Evolutionary conservation across 2,888 invertebrate species (phyloP).

Genomic region (Eupelmus urozonus): DNA sequence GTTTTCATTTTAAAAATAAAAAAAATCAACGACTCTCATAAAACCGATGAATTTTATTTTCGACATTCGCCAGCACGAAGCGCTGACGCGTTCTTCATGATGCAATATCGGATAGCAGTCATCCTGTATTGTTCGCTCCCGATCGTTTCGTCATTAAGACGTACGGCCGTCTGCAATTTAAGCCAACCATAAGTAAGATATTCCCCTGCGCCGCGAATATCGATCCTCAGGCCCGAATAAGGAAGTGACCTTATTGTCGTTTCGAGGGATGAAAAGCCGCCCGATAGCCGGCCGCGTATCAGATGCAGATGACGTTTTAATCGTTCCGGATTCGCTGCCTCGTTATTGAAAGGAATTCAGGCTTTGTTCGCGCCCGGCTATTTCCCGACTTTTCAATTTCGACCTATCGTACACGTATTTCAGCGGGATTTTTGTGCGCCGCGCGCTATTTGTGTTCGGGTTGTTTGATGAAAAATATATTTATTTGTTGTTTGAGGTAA

Average conservation of each 20-base stretch:
- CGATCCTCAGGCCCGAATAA: slow-evolving; percentile 25
- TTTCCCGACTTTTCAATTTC: slow-evolving; percentile 13
- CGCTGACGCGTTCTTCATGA: too few relatives aligned
- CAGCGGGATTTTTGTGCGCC: too few relatives aligned
- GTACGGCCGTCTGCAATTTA: slow-evolving; percentile 21
- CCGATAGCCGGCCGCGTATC: slow-evolving; percentile 10
- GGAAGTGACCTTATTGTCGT: slow-evolving; percentile 54
- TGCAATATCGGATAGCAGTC: too few relatives aligned
- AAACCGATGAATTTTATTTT: too few relatives aligned
- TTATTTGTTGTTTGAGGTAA: too few relatives aligned
- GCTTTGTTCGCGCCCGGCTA: neutral
- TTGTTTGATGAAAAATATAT: too few relatives aligned
- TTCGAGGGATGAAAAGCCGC: slow-evolving; percentile 31
- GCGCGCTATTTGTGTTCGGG: too few relatives aligned
- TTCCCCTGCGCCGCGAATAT: slow-evolving; percentile 2
- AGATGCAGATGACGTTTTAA: slow-evolving; percentile 50
- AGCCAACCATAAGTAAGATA: slow-evolving; percentile 29
- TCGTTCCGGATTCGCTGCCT: slow-evolving; percentile 33
- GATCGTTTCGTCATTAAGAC: slow-evolving; percentile 29
- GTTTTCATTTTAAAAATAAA: too few relatives aligned
- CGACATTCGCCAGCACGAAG: too few relatives aligned
- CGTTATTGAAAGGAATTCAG: slow-evolving; percentile 2
- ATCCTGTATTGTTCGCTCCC: slow-evolving; percentile 13
- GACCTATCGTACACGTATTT: neutral
- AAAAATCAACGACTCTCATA: too few relatives aligned